Percentiles rank a stretch among this genome's conserved stretches.
Conservation (phyloP, 2,888 invertebrate genomes). For the Drosophila lacicola region DNA sequence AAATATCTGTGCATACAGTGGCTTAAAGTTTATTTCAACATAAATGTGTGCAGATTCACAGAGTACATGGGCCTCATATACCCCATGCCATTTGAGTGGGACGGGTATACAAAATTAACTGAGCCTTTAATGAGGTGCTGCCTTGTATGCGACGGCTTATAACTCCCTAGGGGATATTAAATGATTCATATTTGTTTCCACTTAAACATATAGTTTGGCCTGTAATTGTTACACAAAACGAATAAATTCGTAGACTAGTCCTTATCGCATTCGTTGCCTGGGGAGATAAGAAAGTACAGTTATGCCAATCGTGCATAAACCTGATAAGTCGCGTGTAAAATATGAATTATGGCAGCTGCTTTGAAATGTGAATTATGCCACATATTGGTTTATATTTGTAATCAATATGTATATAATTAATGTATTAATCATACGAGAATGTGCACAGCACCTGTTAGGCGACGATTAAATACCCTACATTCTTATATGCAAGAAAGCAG, state of each 20-base stretch:
- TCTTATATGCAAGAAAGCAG: too few species aligned
- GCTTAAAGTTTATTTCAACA: neutral
- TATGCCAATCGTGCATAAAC: constrained; percentile 9
- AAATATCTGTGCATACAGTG: neutral
- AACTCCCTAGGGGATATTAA: constrained; percentile 31
- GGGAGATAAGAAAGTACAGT: constrained; percentile 24
- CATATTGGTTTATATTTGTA: neutral
- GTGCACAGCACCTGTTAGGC: too few species aligned
- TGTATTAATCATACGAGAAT: too few species aligned
- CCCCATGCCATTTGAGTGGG: neutral
- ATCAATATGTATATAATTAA: too few species aligned
- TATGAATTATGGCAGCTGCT: constrained; percentile 12
- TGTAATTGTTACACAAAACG: constrained; percentile 9
- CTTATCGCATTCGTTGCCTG: constrained; percentile 26
- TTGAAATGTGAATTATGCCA: neutral
- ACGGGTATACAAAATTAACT: constrained; percentile 22
- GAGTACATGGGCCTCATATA: neutral
- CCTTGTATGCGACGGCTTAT: constrained; percentile 29
- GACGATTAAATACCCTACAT: too few species aligned
- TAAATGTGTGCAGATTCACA: neutral
- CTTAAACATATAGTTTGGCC: constrained; percentile 15
- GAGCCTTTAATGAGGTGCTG: constrained; percentile 46
- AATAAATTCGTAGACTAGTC: constrained; percentile 11
- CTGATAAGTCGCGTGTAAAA: neutral
- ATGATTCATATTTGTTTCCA: constrained; percentile 31